These are phyloP conservation scores for Phalacrocorax aristotelis DNA, from an alignment of 2,113 vertebrate species.

Conservation along the genomic window DNA sequence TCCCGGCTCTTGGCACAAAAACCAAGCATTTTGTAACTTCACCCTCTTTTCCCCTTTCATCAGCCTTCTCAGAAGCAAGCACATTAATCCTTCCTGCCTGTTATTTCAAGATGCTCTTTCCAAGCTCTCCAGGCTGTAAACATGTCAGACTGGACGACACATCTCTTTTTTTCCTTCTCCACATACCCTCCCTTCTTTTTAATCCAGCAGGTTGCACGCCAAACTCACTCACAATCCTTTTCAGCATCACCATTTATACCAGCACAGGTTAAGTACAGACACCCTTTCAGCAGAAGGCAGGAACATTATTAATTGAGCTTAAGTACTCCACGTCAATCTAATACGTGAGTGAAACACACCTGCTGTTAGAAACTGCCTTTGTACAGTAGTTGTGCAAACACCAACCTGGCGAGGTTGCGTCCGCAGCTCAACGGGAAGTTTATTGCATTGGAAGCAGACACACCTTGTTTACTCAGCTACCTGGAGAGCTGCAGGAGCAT, in stretches of 20 bases:
- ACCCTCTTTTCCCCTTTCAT: not conserved
- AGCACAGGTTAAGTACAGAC: not conserved
- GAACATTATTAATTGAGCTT: not conserved
- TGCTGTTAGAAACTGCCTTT: not conserved
- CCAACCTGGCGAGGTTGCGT: not conserved
- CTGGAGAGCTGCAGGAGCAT: not conserved
- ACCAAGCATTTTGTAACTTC: not conserved
- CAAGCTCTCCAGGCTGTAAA: conserved; percentile 2
- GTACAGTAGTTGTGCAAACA: not conserved
- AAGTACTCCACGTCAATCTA: not conserved
- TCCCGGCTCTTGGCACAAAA: not conserved
- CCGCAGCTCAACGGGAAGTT: not conserved
- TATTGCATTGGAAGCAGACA: not conserved
- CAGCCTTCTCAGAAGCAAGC: not conserved
- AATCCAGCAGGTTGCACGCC: not conserved
- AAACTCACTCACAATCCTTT: not conserved
- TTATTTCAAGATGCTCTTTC: not conserved
- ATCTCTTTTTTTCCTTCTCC: not conserved
- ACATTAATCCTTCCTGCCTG: not conserved
- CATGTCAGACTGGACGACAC: not conserved
- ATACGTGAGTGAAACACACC: not conserved
- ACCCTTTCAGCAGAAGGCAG: not conserved
- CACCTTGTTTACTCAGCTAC: not conserved
- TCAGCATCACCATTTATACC: not conserved
- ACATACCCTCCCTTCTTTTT: not conserved